Conservation (phyloP, 1,140 invertebrate species). For the Bombyx mandarina region DNA sequence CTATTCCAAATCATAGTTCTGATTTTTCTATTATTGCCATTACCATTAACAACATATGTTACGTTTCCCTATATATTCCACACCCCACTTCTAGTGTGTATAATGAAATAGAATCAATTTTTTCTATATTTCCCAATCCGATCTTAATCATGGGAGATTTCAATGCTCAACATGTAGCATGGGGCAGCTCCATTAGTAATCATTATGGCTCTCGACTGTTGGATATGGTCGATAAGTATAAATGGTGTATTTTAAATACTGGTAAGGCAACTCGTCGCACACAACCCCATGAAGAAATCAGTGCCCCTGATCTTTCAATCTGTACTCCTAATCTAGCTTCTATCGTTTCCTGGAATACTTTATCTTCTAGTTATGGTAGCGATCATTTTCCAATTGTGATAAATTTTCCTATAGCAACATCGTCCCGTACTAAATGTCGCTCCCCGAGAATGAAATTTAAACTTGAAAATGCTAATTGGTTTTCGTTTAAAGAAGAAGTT, state of each 20-base stretch:
- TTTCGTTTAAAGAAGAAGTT: not conserved
- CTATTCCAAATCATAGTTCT: too few species aligned
- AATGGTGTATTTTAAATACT: too few species aligned
- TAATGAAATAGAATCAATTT: too few species aligned
- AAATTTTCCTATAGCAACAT: not conserved
- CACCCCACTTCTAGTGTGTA: too few species aligned
- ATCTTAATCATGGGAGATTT: not conserved
- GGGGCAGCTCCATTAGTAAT: not conserved
- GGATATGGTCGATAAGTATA: not conserved
- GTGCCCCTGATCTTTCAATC: too few species aligned
- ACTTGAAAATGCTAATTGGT: not conserved
- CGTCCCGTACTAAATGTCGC: not conserved
- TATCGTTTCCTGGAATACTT: not conserved
- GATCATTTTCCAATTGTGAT: not conserved
- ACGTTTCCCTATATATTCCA: too few species aligned
- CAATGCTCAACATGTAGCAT: not conserved
- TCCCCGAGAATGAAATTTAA: not conserved
- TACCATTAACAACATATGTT: too few species aligned
- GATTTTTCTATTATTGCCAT: too few species aligned
- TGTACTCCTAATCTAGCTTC: not conserved
- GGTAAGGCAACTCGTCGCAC: too few species aligned
- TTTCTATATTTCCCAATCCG: too few species aligned
- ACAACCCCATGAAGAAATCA: too few species aligned
- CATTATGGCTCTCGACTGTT: not conserved
- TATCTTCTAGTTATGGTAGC: not conserved